Evolutionary conservation across 2,888 invertebrate species (phyloP), one percentile per base, ranked within the genome.

Genomic region (Tenthredo livida): DNA sequence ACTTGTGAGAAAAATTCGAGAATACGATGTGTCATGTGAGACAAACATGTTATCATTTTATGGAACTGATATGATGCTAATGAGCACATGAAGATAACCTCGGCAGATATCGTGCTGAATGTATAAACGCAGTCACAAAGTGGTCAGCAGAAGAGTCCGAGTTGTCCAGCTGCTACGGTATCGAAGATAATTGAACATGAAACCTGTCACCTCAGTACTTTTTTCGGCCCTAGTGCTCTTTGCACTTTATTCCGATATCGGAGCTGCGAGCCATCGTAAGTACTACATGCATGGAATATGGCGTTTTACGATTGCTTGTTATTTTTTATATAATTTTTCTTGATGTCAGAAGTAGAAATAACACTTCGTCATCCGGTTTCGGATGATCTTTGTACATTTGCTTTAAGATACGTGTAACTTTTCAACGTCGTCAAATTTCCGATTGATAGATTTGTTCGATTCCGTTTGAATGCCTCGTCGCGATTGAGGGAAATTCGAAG

Each of bases 241-340:
- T 29, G 77, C 54, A n/a, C 54, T 77, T 17, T 33, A 50, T 33
- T 50, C 33, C 33, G 54, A 50, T 33, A 77, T 77, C 47, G 40
- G 25, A 25, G 77, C 73, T 21, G 12, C 6, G 54, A 54, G n/a
- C 6, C 54, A 6, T 10, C 17, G 77, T 77, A 7, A 77, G 77
- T 54, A 29, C 6, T 29, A 29, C 29, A 50, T 21, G 7, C 6
- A n/a, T 1, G n/a, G 7, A 43, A 40, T 72, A 33, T 1, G 1
- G 33, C 17, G 33, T 67, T 67, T 17, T 33, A 4, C 6, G 4
- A 67, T 33, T 33, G 10, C 17, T 67, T 4, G 10, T 15, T 29
- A 33, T 15, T 17, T 67, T 33, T 67, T 33, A 33, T 33, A 1
- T 0, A 67, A 33, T 67, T 33, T 33, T 67, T 17, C 1, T 17